Percentiles rank a stretch among this genome's conserved stretches.
Evolutionary conservation across 2,888 invertebrate species (phyloP).

Genomic region (Drosophila acutilabella): DNA sequence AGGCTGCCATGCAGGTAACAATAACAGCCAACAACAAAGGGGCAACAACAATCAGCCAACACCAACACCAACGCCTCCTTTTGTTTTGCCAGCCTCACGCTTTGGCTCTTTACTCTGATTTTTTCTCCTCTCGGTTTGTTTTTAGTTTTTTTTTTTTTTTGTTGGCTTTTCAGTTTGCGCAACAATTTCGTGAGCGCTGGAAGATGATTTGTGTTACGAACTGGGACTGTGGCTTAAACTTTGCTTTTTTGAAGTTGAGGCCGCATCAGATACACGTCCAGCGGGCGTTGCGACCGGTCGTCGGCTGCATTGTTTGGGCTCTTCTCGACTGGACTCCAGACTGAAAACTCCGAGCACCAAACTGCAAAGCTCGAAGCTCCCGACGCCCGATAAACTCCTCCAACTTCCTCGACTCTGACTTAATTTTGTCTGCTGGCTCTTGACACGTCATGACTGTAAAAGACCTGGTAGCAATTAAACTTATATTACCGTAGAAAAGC

Average conservation of each 20-base stretch:
- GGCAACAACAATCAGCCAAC: conserved; percentile 74
- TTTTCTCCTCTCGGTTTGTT: conserved; percentile 36
- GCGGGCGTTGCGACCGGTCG: conserved; percentile 77
- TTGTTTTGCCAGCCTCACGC: conserved; percentile 80
- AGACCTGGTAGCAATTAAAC: neutral
- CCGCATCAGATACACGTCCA: conserved; percentile 80
- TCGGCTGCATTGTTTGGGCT: conserved; percentile 69
- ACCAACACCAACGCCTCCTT: conserved; percentile 81
- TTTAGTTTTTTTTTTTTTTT: conserved; percentile 39
- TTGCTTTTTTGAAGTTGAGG: conserved; percentile 44
- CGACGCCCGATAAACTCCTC: conserved; percentile 1
- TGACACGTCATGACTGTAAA: neutral
- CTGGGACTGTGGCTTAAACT: conserved; percentile 56
- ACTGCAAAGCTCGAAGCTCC: neutral
- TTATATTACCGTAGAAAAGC: neutral
- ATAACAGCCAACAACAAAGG: conserved; percentile 34
- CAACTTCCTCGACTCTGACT: conserved; percentile 54
- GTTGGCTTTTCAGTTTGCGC: conserved; percentile 76
- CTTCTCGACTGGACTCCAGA: conserved; percentile 37
- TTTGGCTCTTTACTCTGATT: conserved; percentile 79
- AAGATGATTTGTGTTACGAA: conserved; percentile 82
- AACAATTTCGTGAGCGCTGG: conserved; percentile 84
- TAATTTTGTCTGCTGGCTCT: conserved; percentile 63
- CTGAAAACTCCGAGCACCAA: neutral
- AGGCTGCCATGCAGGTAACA: conserved; percentile 72